phyloP scores from a whole-genome alignment of 2,797 vertebrate genomes.

The Novumbra hubbsi region DNA sequence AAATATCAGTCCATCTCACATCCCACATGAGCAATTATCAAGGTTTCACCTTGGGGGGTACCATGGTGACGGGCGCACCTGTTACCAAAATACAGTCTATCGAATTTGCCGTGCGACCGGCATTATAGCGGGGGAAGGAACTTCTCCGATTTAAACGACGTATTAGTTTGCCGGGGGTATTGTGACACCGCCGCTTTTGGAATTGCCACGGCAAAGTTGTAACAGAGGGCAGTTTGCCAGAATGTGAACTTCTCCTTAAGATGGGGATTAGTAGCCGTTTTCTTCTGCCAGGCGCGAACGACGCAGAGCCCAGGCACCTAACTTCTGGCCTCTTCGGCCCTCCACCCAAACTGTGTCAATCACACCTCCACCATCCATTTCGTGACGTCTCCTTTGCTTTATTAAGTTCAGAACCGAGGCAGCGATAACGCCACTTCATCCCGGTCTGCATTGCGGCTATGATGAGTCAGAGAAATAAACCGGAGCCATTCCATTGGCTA shows the following conservation, averaged over 20 bases:
- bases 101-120: slow-evolving; percentile 21
- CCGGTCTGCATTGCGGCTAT: slow-evolving; percentile 42
- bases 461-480: slow-evolving; percentile 35
- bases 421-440: slow-evolving; percentile 58
- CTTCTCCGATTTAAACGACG: not conserved
- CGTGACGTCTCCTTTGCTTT: slow-evolving; percentile 53
- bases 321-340: slow-evolving; percentile 41
- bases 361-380: slow-evolving; percentile 58
- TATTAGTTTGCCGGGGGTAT: not conserved
- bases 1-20: slow-evolving; percentile 58
- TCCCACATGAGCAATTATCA: slow-evolving; percentile 82
- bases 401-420: slow-evolving; percentile 57
- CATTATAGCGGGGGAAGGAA: not conserved
- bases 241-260: slow-evolving; percentile 20
- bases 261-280: slow-evolving; percentile 20
- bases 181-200: too few relatives aligned
- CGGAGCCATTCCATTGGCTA: slow-evolving; percentile 36
- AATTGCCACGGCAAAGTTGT: too few relatives aligned
- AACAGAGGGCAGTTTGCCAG: not conserved
- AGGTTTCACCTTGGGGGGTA: slow-evolving; percentile 70
- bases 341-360: slow-evolving; percentile 62
- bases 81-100: slow-evolving; percentile 47
- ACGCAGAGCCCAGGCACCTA: slow-evolving; percentile 37
- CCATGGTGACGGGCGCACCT: slow-evolving; percentile 44
- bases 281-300: slow-evolving; percentile 36